These are phyloP conservation scores for Rhadina sibilatrix DNA, from an alignment of 2,113 vertebrate genomes.

Conservation along the genomic window DNA sequence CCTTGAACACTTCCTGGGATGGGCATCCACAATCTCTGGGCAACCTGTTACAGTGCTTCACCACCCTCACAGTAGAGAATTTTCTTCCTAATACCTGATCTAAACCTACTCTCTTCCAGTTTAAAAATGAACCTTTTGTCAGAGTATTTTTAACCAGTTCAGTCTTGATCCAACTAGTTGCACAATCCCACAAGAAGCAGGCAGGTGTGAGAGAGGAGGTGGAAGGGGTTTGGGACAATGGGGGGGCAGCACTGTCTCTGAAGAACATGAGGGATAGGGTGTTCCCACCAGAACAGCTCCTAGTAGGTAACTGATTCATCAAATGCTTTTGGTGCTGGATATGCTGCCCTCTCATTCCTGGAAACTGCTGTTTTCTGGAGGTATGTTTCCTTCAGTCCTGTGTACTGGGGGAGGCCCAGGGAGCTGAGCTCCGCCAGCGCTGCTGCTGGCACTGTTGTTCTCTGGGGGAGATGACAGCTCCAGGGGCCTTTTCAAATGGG, in stretches of 20 bases:
- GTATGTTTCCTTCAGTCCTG: not conserved
- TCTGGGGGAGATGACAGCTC: accelerated
- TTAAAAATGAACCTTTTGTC: not conserved
- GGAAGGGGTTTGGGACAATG: not conserved
- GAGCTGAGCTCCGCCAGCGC: not conserved
- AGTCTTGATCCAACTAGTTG: not conserved
- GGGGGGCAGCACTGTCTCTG: not conserved
- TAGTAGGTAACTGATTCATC: not conserved
- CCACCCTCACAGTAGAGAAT: not conserved
- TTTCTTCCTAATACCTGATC: not conserved
- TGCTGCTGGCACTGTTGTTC: not conserved
- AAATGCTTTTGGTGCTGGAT: not conserved
- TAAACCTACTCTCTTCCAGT: not conserved
- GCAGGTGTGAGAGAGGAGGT: not conserved
- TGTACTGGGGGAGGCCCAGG: not conserved
- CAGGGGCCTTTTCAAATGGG: not conserved
- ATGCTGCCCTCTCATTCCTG: not conserved
- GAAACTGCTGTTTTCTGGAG: not conserved
- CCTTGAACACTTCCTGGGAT: not conserved
- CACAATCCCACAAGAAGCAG: not conserved
- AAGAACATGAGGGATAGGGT: not conserved
- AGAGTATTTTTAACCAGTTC: not conserved
- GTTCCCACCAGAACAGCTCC: not conserved
- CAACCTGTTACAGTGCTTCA: not conserved
- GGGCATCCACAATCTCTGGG: not conserved